Conservation (phyloP, 2,113 vertebrate genomes). For the Upupa epops region DNA sequence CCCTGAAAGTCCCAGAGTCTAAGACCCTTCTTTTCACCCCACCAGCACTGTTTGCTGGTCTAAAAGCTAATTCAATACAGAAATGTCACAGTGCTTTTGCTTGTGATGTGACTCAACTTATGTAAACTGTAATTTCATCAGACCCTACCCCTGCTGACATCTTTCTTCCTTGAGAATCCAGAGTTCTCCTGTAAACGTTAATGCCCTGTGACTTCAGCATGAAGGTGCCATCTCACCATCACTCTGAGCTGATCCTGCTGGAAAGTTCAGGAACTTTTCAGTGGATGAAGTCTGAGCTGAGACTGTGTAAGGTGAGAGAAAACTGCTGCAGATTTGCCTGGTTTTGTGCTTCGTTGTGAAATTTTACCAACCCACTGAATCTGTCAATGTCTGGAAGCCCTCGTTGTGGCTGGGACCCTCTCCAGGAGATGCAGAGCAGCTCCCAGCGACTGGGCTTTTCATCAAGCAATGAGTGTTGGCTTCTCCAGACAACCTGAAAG, state of each 20-base stretch:
- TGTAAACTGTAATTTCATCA: neutral
- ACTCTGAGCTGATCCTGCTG: neutral
- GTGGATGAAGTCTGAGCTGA: neutral
- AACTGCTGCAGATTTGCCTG: neutral
- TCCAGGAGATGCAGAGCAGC: conserved; percentile 11
- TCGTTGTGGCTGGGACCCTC: neutral
- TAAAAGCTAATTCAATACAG: neutral
- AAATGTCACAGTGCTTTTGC: neutral
- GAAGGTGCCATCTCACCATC: neutral
- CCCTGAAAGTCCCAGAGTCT: neutral
- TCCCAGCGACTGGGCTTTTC: neutral
- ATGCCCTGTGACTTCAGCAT: neutral
- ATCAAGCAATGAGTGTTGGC: neutral
- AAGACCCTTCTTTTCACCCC: neutral
- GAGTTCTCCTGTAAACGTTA: neutral
- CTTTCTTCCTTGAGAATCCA: neutral
- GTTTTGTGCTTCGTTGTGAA: neutral
- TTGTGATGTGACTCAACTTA: neutral
- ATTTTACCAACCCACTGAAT: neutral
- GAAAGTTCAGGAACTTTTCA: neutral
- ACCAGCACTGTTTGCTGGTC: neutral
- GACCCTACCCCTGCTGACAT: neutral
- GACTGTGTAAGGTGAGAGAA: neutral
- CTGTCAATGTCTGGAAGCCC: neutral
- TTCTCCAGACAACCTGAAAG: conserved; percentile 5